These are phyloP conservation scores for Dicroscelio sp. DNA, from an alignment of 2,888 invertebrate species.

Conservation along the genomic window DNA sequence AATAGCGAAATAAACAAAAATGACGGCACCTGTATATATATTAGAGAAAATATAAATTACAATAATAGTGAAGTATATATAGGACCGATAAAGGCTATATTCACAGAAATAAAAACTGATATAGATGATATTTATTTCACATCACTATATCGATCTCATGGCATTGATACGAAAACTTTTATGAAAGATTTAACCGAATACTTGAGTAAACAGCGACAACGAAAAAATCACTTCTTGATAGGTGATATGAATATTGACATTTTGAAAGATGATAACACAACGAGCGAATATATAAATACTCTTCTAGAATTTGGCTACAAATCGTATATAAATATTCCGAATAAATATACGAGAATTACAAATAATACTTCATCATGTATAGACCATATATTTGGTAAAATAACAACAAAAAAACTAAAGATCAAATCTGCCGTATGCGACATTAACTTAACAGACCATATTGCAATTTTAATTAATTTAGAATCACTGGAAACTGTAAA, in stretches of 20 bases:
- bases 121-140: not conserved
- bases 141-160: slow-evolving; percentile 21
- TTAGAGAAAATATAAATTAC: slow-evolving; percentile 4
- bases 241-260: slow-evolving; percentile 30
- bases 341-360: not conserved
- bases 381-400: slow-evolving; percentile 32
- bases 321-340: slow-evolving; percentile 23
- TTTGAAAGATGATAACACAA: not conserved
- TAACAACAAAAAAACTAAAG: not conserved
- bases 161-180: not conserved
- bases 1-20: slow-evolving; percentile 35
- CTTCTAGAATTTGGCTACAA: slow-evolving; percentile 9
- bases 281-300: slow-evolving; percentile 1
- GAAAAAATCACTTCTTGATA: slow-evolving; percentile 6
- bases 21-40: slow-evolving; percentile 33
- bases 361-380: slow-evolving; percentile 2
- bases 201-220: not conserved
- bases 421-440: not conserved
- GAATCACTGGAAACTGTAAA: too few species aligned
- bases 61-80: slow-evolving; percentile 2
- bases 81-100: slow-evolving; percentile 16
- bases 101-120: not conserved
- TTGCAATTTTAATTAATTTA: not conserved
- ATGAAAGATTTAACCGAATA: not conserved
- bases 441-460: slow-evolving; percentile 10